Conservation (phyloP, 2,888 invertebrate genomes). For the Tridacna crocea region DNA sequence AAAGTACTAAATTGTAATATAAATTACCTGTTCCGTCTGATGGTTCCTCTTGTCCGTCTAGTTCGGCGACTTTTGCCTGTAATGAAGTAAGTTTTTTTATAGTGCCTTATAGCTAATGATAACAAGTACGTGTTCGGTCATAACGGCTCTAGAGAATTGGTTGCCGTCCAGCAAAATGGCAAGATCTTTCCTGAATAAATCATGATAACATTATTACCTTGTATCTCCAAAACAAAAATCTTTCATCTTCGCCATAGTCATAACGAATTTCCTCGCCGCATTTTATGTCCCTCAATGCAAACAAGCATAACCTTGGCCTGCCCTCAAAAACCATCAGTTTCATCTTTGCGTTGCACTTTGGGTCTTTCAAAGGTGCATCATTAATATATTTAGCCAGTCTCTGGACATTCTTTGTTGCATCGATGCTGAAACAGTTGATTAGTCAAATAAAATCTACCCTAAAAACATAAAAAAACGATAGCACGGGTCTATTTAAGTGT, state of each 20-base stretch:
- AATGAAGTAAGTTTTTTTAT: no score
- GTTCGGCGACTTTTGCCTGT: no score
- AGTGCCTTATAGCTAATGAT: no score
- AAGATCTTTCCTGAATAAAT: no score
- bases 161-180: no score
- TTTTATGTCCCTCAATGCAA: constrained; percentile 20
- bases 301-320: constrained; percentile 27
- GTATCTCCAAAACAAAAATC: constrained; percentile 8
- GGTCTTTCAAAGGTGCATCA: constrained; percentile 3
- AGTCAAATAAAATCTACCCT: neutral
- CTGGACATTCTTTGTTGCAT: neutral
- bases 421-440: neutral
- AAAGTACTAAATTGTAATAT: no score
- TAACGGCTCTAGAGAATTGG: no score
- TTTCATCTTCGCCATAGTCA: constrained; percentile 32
- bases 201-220: neutral
- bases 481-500: neutral
- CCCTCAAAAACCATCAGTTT: constrained; percentile 14
- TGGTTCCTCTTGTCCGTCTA: no score
- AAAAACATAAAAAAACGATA: neutral
- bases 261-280: constrained; percentile 29
- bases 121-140: no score
- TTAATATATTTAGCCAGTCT: constrained; percentile 14
- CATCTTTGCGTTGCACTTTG: constrained; percentile 23
- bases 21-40: no score